Base-by-base conservation (phyloP, 2,888 invertebrate genomes). In the Linnaemya tessellans region DNA sequence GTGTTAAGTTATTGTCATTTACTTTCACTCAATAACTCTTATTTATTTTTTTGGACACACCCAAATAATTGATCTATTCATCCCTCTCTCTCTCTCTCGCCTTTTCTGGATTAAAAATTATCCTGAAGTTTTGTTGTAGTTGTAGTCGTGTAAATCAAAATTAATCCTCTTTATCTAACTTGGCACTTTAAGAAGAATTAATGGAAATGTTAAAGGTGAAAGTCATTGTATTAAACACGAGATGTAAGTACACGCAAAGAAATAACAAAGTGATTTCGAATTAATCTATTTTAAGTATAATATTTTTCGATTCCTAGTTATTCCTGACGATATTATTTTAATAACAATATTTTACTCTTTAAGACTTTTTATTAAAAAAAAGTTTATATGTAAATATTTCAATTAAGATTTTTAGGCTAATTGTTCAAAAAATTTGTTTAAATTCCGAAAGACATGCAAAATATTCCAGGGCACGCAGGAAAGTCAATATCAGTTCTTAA, bases 1-100 rank as follows among this genome's bases (percentile, higher is more conserved):
- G 83, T 84, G 84, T 78, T 20, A 15, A 84, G 83, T 78, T 20
- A 15, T 46, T 68, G 60, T 70, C 73, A 74, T 67, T 58, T 46
- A 60, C 18, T 67, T 56, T 38, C 35, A 38, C n/a, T 20, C 30
- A 54, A 22, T 38, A 35, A 22, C 9, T 38, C 43, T 35, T 13
- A 25, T 51, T 51, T 51, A 20, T 35, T 46, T 51, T 11, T 35
- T 46, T 51, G n/a, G 22, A 43, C 41, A 15, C 22, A 22, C 9
- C 30, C 30, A 43, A 8, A 43, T 22, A 62, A 22, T 3, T 22
- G 20, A 13, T 8, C 8, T 43, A 4, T 8, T 15, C 4, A 8
- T 25, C 64, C 15, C 20, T 41, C 3, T 5, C 30, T 5, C 30
- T 30, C 30, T 5, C 30, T 22, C 0, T 9, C 15, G 3, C 9